phyloP scores from a whole-genome alignment of 2,888 invertebrate species.

The Hypena proboscidalis region DNA sequence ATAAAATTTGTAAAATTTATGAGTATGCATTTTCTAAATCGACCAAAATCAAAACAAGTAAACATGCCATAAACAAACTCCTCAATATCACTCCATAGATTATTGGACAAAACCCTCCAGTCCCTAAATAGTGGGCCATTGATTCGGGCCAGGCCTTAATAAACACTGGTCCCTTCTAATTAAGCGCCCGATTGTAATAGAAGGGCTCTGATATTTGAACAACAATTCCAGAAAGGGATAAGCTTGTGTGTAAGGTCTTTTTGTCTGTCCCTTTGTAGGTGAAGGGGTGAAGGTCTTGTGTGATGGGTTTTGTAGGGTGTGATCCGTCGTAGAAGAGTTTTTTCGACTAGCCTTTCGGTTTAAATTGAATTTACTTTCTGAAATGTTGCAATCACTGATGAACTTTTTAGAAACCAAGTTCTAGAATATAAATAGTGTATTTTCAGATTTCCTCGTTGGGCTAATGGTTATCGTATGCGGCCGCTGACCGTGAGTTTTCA shows the following conservation, averaged over 20 bases:
- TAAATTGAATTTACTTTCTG: too few species aligned
- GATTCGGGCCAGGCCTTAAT: slow-evolving; percentile 55
- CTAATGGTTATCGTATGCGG: too few species aligned
- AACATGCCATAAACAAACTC: slow-evolving; percentile 10
- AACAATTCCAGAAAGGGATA: slow-evolving; percentile 56
- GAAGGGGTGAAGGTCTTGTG: background rate
- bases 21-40: background rate
- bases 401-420: too few species aligned
- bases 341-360: too few species aligned
- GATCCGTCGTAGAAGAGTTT: too few species aligned
- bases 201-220: slow-evolving; percentile 67
- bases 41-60: slow-evolving; percentile 6
- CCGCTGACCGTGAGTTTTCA: too few species aligned
- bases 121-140: slow-evolving; percentile 54
- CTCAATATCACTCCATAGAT: slow-evolving; percentile 39
- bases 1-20: too few species aligned
- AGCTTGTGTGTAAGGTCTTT: slow-evolving; percentile 36
- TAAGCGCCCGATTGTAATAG: slow-evolving; percentile 66
- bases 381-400: too few species aligned
- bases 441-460: too few species aligned
- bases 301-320: too few species aligned
- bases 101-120: slow-evolving; percentile 46
- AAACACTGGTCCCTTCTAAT: slow-evolving; percentile 62
- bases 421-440: too few species aligned
- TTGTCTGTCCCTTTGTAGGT: slow-evolving; percentile 14